Base-by-base conservation (phyloP, 2,888 invertebrate genomes). In the Sphaerophoria rueppellii region DNA sequence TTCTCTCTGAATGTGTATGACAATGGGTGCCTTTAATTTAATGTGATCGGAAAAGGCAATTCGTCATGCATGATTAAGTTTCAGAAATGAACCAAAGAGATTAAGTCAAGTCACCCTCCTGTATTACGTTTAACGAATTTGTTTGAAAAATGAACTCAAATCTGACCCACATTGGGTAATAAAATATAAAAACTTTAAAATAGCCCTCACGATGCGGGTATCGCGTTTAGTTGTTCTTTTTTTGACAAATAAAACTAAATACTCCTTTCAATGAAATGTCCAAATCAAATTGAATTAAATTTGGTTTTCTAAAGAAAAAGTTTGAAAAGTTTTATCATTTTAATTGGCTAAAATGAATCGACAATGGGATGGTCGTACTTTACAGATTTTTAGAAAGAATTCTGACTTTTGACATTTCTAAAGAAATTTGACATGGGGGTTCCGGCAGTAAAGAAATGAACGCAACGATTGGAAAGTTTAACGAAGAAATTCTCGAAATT, bases 91-190 rank as follows among this genome's bases (percentile, higher is more conserved):
- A 65, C 50, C 34, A 5, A 35, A 50, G 9, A 58, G 57, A 16
- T 57, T 40, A 50, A 61, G 48, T 34, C 46, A 11, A 57, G 54
- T 58, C 71, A 60, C 79, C 74, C 74, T 75, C 71, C n/a, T 34
- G 9, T 24, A 58, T n/a, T 32, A 5, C 2, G 11, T 57, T 65
- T 72, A 82, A 82, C 81, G 60, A 82, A 72, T 82, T 82, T 77
- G 76, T 82, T 82, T 72, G 75, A 65, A 58, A 24, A 71, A 54
- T 48, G 63, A 54, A 54, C 24, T 24, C 24, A 80, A 85, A 85
- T 85, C 83, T 85, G 83, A 85, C 83, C 83, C 83, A 80, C 80
- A 85, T 85, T 7, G 72, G 52, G 75, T 60, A 72, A 75, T 80
- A 67, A 85, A 67, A 37, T 63, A 9, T 43, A 35, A 67, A 80